Evolutionary conservation across 2,113 vertebrate genomes (phyloP).

Genomic region (Microcebus tavaratra): DNA sequence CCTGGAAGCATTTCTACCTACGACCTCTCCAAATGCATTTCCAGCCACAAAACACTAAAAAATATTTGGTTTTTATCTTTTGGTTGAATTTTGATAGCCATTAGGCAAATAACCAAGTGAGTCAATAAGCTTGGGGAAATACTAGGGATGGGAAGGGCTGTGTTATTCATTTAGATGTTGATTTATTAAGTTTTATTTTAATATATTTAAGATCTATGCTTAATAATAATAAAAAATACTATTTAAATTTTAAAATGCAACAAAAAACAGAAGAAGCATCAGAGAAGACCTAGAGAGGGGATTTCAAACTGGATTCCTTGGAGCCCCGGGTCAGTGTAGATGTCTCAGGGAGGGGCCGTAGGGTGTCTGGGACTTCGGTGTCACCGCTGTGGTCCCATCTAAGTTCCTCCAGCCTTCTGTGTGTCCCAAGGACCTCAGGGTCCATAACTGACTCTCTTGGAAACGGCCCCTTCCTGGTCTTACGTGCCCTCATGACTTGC

Average conservation of each 20-base stretch:
- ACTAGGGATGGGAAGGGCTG: background rate
- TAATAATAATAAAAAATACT: background rate
- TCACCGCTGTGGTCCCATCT: background rate
- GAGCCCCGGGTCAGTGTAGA: background rate
- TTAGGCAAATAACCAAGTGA: background rate
- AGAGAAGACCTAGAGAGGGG: background rate
- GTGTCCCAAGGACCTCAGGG: too few relatives aligned
- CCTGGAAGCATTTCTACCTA: background rate
- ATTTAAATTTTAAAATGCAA: background rate
- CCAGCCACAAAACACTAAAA: background rate
- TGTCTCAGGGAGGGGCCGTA: accelerated
- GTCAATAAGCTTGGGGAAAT: background rate
- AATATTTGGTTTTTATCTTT: background rate
- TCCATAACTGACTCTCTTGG: background rate
- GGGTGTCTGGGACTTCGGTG: background rate
- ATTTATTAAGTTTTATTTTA: background rate
- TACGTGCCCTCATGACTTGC: background rate
- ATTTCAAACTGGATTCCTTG: background rate
- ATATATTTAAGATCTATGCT: background rate
- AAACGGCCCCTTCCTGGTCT: background rate
- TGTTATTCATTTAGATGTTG: background rate
- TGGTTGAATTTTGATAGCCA: background rate
- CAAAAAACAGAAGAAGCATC: background rate
- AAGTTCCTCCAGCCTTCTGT: background rate
- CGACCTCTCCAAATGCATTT: background rate